Evolutionary conservation across 1,140 invertebrate species (phyloP).

Genomic region (Magallana ariakensis): DNA sequence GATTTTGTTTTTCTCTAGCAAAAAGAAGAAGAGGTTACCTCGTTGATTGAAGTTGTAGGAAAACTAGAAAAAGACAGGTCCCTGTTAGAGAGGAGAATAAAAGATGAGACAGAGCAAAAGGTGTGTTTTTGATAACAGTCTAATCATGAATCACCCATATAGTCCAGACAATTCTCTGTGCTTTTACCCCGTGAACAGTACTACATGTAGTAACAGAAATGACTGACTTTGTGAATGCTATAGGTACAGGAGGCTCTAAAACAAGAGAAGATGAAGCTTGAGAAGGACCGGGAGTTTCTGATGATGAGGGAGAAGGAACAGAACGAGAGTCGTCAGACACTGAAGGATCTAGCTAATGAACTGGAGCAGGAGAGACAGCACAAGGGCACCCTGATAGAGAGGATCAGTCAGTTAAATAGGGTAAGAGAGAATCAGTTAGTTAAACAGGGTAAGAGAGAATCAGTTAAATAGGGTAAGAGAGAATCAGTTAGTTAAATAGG

Average conservation of each 20-base stretch:
- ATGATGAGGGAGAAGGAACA: slow-evolving; percentile 46
- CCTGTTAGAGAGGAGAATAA: slow-evolving; percentile 53
- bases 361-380: slow-evolving; percentile 53
- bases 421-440: slow-evolving; percentile 54
- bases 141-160: no score
- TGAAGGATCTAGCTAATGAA: slow-evolving; percentile 52
- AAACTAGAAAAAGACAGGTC: slow-evolving; percentile 64
- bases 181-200: no score
- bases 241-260: slow-evolving; percentile 49
- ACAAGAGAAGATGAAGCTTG: slow-evolving; percentile 37
- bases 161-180: no score
- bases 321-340: slow-evolving; percentile 43
- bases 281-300: slow-evolving; percentile 42
- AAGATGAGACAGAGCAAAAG: slow-evolving; percentile 53
- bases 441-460: slow-evolving; percentile 51
- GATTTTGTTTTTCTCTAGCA: slow-evolving; percentile 53
- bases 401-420: slow-evolving; percentile 53
- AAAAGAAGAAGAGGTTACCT: slow-evolving; percentile 61
- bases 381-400: slow-evolving; percentile 50
- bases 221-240: neutral
- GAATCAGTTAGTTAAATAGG: slow-evolving; percentile 53
- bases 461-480: slow-evolving; percentile 22
- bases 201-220: no score
- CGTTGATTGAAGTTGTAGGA: slow-evolving; percentile 61
- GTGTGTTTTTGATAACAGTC: slow-evolving; percentile 29